These are phyloP conservation scores for Pitta sordida DNA, from an alignment of 2,113 vertebrate species.

Conservation along the genomic window DNA sequence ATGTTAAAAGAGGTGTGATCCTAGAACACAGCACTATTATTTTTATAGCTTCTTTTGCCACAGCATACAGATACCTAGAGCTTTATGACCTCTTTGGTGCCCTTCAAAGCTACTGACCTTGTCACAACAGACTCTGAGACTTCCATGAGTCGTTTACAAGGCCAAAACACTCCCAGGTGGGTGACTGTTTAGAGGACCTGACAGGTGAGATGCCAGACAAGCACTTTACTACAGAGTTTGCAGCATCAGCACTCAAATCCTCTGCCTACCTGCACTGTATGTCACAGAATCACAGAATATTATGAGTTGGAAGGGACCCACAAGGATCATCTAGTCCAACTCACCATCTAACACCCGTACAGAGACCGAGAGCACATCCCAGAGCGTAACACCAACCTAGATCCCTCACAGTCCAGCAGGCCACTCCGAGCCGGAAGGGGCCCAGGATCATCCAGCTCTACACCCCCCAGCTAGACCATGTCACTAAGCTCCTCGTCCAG, in stretches of 20 bases:
- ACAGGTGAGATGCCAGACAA: not conserved
- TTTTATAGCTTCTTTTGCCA: not conserved
- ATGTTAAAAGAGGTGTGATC: not conserved
- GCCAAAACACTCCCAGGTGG: not conserved
- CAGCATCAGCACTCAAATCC: not conserved
- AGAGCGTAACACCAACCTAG: too few relatives aligned
- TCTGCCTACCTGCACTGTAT: not conserved
- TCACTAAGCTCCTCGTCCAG: too few relatives aligned
- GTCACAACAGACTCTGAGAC: not conserved
- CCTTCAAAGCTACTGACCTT: not conserved
- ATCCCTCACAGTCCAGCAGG: too few relatives aligned
- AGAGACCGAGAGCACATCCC: too few relatives aligned
- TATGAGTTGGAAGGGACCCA: too few relatives aligned
- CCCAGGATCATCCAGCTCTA: too few relatives aligned
- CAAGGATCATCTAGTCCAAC: too few relatives aligned
- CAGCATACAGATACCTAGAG: not conserved
- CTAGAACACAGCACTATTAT: not conserved
- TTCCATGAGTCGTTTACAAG: not conserved
- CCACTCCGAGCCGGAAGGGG: too few relatives aligned
- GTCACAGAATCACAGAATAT: too few relatives aligned
- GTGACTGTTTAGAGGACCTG: not conserved
- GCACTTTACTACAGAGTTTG: not conserved
- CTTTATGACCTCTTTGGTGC: not conserved
- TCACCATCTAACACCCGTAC: too few relatives aligned
- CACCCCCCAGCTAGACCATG: too few relatives aligned